A percentile compares a stretch with the other conserved stretches of the same genome.
phyloP scores from a whole-genome alignment of 2,113 vertebrate genomes.

The Erinaceus europaeus region DNA sequence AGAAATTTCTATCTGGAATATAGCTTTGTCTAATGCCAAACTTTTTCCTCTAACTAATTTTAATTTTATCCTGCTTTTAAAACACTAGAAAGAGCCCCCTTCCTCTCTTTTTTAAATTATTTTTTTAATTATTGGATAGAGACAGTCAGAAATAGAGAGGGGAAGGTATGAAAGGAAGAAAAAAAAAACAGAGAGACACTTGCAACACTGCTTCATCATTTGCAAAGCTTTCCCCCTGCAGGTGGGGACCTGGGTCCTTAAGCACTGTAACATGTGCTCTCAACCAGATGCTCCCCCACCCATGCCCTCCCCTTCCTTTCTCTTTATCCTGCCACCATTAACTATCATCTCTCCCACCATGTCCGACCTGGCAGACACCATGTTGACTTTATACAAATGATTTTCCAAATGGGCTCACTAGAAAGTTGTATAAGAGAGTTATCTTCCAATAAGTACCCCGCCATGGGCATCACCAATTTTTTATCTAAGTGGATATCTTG shows the following conservation, averaged over 20 bases:
- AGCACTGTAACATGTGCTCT: too few species aligned
- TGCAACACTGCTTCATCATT: too few species aligned
- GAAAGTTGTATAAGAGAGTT: neutral
- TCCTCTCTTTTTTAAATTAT: neutral
- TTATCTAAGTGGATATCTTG: neutral
- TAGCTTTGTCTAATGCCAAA: neutral
- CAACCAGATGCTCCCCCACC: too few species aligned
- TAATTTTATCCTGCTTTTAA: neutral
- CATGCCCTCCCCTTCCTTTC: too few species aligned
- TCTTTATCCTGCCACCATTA: neutral
- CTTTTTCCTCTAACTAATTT: neutral
- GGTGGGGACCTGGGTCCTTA: too few species aligned
- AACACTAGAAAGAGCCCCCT: neutral
- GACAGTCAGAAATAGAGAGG: too few species aligned
- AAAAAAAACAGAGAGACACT: too few species aligned
- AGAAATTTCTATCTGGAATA: neutral
- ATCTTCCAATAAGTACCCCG: neutral
- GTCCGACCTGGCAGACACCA: accelerated
- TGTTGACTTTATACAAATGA: neutral
- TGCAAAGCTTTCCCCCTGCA: too few species aligned
- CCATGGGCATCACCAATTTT: neutral
- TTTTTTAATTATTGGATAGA: too few species aligned
- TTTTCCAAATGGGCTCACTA: neutral
- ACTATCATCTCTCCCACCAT: neutral
- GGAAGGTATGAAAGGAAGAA: too few species aligned